A percentile compares a stretch with the other conserved stretches of the same genome.
Evolutionary conservation across 1,140 invertebrate genomes (phyloP).

Genomic region (Aporrectodea caliginosa): DNA sequence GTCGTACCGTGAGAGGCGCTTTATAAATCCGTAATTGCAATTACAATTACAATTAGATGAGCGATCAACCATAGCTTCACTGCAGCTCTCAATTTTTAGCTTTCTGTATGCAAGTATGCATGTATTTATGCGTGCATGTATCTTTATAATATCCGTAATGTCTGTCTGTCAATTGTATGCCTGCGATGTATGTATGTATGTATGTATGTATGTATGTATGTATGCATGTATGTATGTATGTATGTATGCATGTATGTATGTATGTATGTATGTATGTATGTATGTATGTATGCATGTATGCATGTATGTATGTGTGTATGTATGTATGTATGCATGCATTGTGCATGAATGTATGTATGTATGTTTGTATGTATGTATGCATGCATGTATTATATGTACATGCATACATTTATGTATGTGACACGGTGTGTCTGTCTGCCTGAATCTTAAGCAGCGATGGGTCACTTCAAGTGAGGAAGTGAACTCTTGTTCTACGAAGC

Average conservation of each 20-base stretch:
- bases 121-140: neutral
- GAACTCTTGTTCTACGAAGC: too few species aligned
- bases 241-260: constrained; percentile 29
- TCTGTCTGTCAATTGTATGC: neutral
- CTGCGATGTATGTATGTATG: constrained; percentile 1
- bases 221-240: constrained; percentile 4
- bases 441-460: too few species aligned
- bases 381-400: too few species aligned
- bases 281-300: neutral
- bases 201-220: constrained; percentile 6
- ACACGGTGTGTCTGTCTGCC: too few species aligned
- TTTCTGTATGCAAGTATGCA: neutral
- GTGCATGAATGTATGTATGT: too few species aligned
- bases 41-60: neutral
- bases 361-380: too few species aligned
- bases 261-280: constrained; percentile 57
- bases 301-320: neutral
- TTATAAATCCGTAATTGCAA: neutral
- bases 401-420: too few species aligned
- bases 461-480: too few species aligned
- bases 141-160: neutral
- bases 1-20: neutral
- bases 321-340: too few species aligned
- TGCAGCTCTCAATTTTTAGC: neutral
- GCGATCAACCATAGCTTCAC: neutral